Evolutionary conservation across 2,113 vertebrate species (phyloP), one percentile per base, ranked within the genome.

Genomic region (Rhegmatorhina hoffmannsi): DNA sequence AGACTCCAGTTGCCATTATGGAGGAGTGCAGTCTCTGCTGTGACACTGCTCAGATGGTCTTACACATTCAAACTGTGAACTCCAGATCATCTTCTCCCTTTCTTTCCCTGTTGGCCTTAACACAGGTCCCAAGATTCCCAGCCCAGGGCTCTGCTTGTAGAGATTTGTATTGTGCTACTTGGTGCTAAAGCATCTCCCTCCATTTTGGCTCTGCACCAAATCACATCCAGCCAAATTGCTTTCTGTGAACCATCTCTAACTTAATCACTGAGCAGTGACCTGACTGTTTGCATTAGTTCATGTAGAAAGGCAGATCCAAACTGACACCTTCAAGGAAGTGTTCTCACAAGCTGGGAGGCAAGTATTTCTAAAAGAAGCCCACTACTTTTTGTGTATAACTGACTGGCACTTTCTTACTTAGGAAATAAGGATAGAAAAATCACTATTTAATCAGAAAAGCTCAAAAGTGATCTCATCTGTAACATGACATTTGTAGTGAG

Each of bases 381-480:
- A 38, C 10, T 76, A 9, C 2, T 73, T 81, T 62, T 62, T 66
- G 7, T 15, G 29, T n/a, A 40, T 29, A 68, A 58, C 15, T 34
- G 33, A 34, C 44, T 56, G 16, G 6, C 11, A 66, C 26, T 67
- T 82, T 38, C 25, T 79, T 77, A 28, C 43, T 63, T 63, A 58
- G 7, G 29, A 81, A 91, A 75, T 50, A 13, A 68, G 14, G 43
- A 79, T 58, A 62, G 17, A 50, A 67, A 67, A 81, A 81, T 17
- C 20, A 59, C 9, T 46, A 5, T 67, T 95, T 77, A 84, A 60
- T 60, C 77, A 84, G 52, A 79, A 92, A 87, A 94, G 17, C n/a
- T 46, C 36, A 49, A 24, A 92, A 73, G 29, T 44, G 10, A 40
- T 76, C 33, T 53, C 20, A 62, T 72, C 23, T 79, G 6, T 76